Conservation (phyloP, 2,113 vertebrate species). For the Mugil cephalus region DNA sequence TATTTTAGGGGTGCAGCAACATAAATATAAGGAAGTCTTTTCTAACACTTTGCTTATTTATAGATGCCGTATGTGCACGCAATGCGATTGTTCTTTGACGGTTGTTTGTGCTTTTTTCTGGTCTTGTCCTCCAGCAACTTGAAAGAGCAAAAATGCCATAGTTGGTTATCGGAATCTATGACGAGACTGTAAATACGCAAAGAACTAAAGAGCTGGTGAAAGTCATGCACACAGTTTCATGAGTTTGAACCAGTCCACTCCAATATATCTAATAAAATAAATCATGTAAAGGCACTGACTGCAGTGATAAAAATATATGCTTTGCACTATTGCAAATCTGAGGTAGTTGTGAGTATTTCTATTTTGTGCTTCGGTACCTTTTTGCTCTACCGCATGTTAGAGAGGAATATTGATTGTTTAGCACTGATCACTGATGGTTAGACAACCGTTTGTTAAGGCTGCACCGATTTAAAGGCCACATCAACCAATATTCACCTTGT, state of each 20-base stretch:
- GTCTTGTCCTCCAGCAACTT: slow-evolving; percentile 11
- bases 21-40: slow-evolving; percentile 24
- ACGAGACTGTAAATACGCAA: not conserved
- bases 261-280: not conserved
- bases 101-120: slow-evolving; percentile 21
- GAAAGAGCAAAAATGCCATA: slow-evolving; percentile 17
- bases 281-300: not conserved
- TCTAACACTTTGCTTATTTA: slow-evolving; percentile 44
- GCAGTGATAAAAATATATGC: not conserved
- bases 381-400: not conserved
- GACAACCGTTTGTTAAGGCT: too few relatives aligned
- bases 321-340: not conserved
- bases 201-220: too few relatives aligned
- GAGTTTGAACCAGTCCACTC: too few relatives aligned
- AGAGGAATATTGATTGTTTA: too few relatives aligned
- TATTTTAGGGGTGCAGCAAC: slow-evolving; percentile 16
- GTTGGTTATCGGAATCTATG: slow-evolving; percentile 8
- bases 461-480: too few relatives aligned
- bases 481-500: too few relatives aligned
- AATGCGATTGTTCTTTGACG: slow-evolving; percentile 8
- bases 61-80: slow-evolving; percentile 41
- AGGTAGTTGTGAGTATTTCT: not conserved
- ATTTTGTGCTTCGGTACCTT: not conserved
- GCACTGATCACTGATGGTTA: too few relatives aligned
- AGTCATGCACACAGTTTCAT: too few relatives aligned